phyloP scores from a whole-genome alignment of 2,113 vertebrate species.

The Haliaeetus leucogaster region DNA sequence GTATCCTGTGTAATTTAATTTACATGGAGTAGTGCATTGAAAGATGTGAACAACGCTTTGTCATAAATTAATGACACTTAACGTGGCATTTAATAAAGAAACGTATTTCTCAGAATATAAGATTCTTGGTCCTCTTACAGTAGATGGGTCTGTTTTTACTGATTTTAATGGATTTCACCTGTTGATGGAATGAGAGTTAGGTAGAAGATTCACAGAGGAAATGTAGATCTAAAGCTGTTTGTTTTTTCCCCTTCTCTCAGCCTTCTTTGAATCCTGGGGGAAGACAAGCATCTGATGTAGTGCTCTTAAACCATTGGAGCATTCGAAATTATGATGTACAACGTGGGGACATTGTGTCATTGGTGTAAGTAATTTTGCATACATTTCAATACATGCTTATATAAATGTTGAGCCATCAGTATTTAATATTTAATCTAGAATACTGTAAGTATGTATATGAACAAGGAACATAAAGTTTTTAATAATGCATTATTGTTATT shows the following conservation, averaged over 20 bases:
- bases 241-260: constrained; percentile 25
- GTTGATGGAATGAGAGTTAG: not conserved
- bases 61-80: not conserved
- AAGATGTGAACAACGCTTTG: not conserved
- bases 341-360: constrained; percentile 79
- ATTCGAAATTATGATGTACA: constrained; percentile 79
- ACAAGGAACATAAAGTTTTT: not conserved
- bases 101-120: not conserved
- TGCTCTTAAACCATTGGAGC: constrained; percentile 82
- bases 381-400: not conserved
- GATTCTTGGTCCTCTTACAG: not conserved
- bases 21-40: not conserved
- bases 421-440: not conserved
- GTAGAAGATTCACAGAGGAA: not conserved
- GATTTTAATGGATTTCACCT: not conserved
- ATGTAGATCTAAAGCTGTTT: not conserved
- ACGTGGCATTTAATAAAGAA: not conserved
- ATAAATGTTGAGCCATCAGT: not conserved
- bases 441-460: not conserved
- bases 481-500: not conserved
- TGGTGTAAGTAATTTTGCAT: constrained; percentile 77
- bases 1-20: not conserved
- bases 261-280: constrained; percentile 81
- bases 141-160: not conserved
- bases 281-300: constrained; percentile 73